phyloP scores from a whole-genome alignment of 2,888 invertebrate species.

The Ornithoptera alexandrae region DNA sequence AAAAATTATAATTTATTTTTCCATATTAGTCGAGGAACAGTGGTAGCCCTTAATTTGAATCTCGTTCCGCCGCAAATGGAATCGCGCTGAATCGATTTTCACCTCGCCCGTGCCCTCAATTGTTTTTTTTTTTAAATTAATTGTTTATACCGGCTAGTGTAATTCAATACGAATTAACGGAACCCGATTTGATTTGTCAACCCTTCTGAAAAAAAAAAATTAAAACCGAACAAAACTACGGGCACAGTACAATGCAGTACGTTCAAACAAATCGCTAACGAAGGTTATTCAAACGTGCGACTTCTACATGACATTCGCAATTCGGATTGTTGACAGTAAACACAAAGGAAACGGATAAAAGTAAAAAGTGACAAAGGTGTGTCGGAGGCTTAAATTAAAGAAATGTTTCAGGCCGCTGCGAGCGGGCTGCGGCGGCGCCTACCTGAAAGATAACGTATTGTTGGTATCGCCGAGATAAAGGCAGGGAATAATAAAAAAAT shows the following conservation, averaged over 20 bases:
- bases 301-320: slow-evolving; percentile 4
- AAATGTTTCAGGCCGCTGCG: slow-evolving; percentile 24
- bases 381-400: slow-evolving; percentile 16
- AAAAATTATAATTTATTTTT: no score
- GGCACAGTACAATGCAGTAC: neutral
- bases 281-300: slow-evolving; percentile 8
- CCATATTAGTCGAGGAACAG: neutral
- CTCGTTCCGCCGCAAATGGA: slow-evolving; percentile 48
- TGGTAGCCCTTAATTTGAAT: slow-evolving; percentile 40
- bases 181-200: slow-evolving; percentile 53
- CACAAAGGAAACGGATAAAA: neutral
- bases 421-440: slow-evolving; percentile 32
- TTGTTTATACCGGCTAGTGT: slow-evolving; percentile 58
- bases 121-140: slow-evolving; percentile 46
- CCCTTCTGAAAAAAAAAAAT: slow-evolving; percentile 8
- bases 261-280: slow-evolving; percentile 10
- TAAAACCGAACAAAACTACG: no score
- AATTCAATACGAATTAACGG: slow-evolving; percentile 79
- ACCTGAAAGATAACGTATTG: slow-evolving; percentile 32
- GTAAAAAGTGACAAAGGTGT: slow-evolving; percentile 19
- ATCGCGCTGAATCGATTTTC: slow-evolving; percentile 61
- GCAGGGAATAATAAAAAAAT: slow-evolving; percentile 45
- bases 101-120: slow-evolving; percentile 43
- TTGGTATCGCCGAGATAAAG: slow-evolving; percentile 27
- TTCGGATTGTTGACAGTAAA: slow-evolving; percentile 2